Conservation (phyloP, 2,113 vertebrate genomes). For the Silurus asotus region DNA sequence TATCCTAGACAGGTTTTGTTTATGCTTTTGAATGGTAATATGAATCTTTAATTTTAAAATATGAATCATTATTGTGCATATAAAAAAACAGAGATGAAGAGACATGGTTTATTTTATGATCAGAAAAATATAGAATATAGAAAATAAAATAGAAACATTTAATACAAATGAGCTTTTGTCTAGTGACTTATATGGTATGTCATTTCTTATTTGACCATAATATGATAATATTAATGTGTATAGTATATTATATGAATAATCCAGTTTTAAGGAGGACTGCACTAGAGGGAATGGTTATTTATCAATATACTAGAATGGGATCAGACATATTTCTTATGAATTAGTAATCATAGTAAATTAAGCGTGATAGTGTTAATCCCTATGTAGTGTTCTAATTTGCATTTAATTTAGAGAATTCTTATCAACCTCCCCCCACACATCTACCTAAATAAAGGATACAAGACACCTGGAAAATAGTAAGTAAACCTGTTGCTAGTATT, state of each 20-base stretch:
- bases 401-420: not conserved
- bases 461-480: slow-evolving; percentile 16
- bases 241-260: too few relatives aligned
- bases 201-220: not conserved
- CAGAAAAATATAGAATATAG: too few relatives aligned
- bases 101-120: not conserved
- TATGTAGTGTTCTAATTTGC: not conserved
- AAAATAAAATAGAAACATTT: not conserved
- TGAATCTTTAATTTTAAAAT: not conserved
- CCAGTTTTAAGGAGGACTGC: not conserved
- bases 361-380: not conserved
- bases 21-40: not conserved
- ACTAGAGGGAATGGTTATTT: not conserved
- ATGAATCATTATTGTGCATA: not conserved
- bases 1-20: not conserved
- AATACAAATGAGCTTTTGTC: not conserved
- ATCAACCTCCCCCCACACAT: not conserved
- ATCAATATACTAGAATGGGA: not conserved
- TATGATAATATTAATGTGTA: not conserved
- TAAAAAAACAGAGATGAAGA: not conserved
- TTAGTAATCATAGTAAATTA: not conserved
- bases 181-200: not conserved
- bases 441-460: not conserved
- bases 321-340: not conserved
- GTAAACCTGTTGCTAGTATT: slow-evolving; percentile 49